Conservation (phyloP, 2,113 vertebrate genomes). For the Callithrix jacchus region DNA sequence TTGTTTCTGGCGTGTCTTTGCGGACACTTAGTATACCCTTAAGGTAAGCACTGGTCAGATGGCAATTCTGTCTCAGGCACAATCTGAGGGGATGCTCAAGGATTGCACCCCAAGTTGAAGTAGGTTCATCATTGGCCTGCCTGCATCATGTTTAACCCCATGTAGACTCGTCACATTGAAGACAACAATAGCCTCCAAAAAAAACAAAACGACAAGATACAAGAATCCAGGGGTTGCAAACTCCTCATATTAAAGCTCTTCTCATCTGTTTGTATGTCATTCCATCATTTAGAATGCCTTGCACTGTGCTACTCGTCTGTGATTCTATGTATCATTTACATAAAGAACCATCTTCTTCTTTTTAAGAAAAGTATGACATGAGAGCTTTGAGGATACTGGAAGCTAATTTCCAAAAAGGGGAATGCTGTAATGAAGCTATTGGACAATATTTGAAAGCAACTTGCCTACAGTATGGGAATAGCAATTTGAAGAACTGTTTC, state of each 20-base stretch:
- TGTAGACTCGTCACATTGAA: background rate
- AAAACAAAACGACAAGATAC: background rate
- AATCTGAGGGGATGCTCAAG: background rate
- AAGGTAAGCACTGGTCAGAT: background rate
- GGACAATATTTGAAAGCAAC: constrained; percentile 14
- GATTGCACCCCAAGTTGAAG: background rate
- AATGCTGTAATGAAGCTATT: background rate
- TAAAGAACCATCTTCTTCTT: background rate
- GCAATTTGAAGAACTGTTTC: background rate
- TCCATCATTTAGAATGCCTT: background rate
- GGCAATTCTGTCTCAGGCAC: background rate
- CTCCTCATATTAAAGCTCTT: background rate
- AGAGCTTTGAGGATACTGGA: background rate
- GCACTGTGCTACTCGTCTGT: too few relatives aligned
- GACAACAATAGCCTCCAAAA: background rate
- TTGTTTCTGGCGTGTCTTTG: background rate
- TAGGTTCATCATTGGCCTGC: background rate
- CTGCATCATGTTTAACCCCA: background rate
- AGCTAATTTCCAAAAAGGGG: constrained; percentile 11
- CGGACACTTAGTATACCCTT: background rate
- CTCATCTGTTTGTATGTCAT: background rate
- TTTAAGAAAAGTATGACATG: background rate
- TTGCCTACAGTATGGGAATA: background rate
- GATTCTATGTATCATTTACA: background rate
- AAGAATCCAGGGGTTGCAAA: background rate